phyloP scores from a whole-genome alignment of 2,888 invertebrate species.

The Uropetala carovei region DNA sequence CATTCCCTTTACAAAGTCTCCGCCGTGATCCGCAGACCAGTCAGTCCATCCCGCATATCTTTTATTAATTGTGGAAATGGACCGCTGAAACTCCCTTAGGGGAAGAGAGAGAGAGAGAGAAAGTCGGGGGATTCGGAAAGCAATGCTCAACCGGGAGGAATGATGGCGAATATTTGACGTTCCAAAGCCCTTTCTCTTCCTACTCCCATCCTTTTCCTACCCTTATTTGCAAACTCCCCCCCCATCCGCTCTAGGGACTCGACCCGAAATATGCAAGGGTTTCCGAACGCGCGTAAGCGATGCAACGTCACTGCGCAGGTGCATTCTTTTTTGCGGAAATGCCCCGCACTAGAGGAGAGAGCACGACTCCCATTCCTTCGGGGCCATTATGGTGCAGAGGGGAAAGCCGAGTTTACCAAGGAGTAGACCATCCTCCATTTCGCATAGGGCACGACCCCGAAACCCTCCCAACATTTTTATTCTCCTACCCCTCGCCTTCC shows the following conservation, averaged over 20 bases:
- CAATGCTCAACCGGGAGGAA: slow-evolving; percentile 9
- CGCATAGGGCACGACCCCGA: neutral
- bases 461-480: neutral
- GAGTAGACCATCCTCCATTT: neutral
- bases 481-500: neutral
- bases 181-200: neutral
- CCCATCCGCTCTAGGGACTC: neutral
- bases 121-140: neutral
- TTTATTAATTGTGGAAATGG: slow-evolving; percentile 23
- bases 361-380: too few species aligned
- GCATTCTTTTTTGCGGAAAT: too few species aligned
- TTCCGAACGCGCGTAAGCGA: too few species aligned
- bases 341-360: too few species aligned
- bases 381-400: too few species aligned
- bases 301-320: too few species aligned
- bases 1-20: neutral
- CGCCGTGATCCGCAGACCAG: neutral
- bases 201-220: neutral
- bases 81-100: neutral
- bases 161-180: neutral
- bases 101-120: neutral
- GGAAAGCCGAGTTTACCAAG: too few species aligned
- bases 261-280: too few species aligned
- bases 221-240: neutral
- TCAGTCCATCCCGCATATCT: neutral